These are phyloP conservation scores for Myotis davidii DNA, from an alignment of 2,113 vertebrate species.

Conservation along the genomic window DNA sequence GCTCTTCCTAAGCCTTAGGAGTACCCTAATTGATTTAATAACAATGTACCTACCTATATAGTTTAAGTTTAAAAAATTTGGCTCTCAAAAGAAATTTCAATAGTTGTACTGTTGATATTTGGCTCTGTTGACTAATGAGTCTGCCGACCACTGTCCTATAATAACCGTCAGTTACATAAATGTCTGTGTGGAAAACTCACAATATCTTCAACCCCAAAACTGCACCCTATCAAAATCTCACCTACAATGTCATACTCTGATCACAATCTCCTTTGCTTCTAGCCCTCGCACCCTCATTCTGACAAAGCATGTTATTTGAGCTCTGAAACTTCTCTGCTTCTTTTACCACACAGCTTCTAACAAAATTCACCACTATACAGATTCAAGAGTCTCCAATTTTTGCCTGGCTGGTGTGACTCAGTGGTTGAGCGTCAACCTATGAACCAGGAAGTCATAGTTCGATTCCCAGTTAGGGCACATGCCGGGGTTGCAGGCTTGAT, in stretches of 20 bases:
- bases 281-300: not conserved
- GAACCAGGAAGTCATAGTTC: too few relatives aligned
- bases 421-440: too few relatives aligned
- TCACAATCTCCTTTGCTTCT: constrained; percentile 1
- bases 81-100: too few relatives aligned
- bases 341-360: not conserved
- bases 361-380: not conserved
- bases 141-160: not conserved
- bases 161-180: not conserved
- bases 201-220: constrained; percentile 2
- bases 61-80: too few relatives aligned
- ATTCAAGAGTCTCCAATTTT: not conserved
- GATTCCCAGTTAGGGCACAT: too few relatives aligned
- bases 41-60: too few relatives aligned
- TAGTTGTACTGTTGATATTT: too few relatives aligned
- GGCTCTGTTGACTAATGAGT: too few relatives aligned
- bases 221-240: not conserved
- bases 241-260: not conserved
- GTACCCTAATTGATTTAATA: too few relatives aligned
- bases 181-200: not conserved
- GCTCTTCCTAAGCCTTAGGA: too few relatives aligned
- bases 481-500: too few relatives aligned
- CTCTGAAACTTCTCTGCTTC: not conserved
- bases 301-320: not conserved
- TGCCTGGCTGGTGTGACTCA: too few relatives aligned